Evolutionary conservation across 2,113 vertebrate genomes (phyloP).

Genomic region (Dipodomys merriami): DNA sequence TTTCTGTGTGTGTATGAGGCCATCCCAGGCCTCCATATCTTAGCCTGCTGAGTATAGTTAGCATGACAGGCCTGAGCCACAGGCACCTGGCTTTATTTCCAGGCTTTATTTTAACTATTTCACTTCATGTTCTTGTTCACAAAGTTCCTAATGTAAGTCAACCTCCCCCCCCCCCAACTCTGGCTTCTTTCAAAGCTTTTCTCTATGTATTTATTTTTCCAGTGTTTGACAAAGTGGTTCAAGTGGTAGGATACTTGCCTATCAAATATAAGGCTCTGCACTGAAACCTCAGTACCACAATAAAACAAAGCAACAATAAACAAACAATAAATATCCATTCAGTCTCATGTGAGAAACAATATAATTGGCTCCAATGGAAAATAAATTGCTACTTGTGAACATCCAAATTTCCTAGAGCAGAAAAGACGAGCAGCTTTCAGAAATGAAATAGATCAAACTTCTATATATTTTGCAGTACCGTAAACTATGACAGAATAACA

Average conservation of each 20-base stretch:
- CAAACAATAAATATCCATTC: too few species aligned
- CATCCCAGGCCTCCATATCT: too few species aligned
- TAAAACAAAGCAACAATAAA: too few species aligned
- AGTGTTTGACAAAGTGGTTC: background rate
- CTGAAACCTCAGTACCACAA: too few species aligned
- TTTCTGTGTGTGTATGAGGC: too few species aligned
- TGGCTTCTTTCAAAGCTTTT: background rate
- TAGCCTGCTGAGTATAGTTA: too few species aligned
- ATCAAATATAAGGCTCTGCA: too few species aligned
- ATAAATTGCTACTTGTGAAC: background rate
- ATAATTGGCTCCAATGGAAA: background rate
- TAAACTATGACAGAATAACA: background rate
- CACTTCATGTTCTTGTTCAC: background rate
- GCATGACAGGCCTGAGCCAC: too few species aligned
- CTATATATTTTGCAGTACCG: background rate
- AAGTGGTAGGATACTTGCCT: too few species aligned
- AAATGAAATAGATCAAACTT: background rate
- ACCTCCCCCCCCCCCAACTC: background rate
- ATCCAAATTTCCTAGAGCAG: background rate
- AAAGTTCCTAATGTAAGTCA: background rate
- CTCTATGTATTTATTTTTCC: background rate
- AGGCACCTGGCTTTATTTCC: background rate
- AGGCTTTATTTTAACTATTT: background rate
- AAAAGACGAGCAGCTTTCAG: background rate
- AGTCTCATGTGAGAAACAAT: conserved; percentile 29